Evolutionary conservation across 1,140 invertebrate genomes (phyloP).

Genomic region (Drosophila watanabei): DNA sequence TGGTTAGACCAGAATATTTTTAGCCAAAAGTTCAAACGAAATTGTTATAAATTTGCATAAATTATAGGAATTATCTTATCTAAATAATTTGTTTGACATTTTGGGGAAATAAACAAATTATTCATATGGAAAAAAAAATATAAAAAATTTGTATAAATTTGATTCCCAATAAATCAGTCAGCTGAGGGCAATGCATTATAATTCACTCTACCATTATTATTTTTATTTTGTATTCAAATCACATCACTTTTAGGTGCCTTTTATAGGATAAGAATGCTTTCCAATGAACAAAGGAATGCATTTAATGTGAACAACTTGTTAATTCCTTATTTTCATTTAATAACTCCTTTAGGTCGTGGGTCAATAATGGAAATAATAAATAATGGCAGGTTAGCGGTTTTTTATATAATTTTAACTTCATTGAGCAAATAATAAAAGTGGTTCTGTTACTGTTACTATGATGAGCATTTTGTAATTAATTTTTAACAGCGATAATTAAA

Average conservation of each 20-base stretch:
- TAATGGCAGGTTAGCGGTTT: background rate
- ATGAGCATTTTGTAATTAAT: background rate
- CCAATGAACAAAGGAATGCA: slow-evolving; percentile 4
- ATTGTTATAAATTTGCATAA: slow-evolving; percentile 9
- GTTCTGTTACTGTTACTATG: background rate
- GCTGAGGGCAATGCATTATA: slow-evolving; percentile 14
- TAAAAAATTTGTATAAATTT: slow-evolving; percentile 1
- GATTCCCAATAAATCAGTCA: background rate
- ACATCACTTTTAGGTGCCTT: slow-evolving; percentile 8
- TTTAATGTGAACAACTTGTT: background rate
- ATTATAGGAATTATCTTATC: background rate
- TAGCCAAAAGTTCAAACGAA: background rate
- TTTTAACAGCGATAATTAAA: background rate
- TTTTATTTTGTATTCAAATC: slow-evolving; percentile 6
- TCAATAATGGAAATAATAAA: background rate
- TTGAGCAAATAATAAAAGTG: background rate
- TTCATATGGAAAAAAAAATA: background rate
- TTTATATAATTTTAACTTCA: background rate
- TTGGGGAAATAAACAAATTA: background rate
- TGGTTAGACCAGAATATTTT: background rate
- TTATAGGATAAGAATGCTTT: background rate
- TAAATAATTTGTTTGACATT: background rate
- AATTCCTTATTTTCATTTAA: slow-evolving; percentile 10
- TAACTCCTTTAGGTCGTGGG: slow-evolving; percentile 5
- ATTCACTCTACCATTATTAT: background rate